These are phyloP conservation scores for Prenolepis imparis DNA, from an alignment of 2,888 invertebrate species.

Conservation along the genomic window DNA sequence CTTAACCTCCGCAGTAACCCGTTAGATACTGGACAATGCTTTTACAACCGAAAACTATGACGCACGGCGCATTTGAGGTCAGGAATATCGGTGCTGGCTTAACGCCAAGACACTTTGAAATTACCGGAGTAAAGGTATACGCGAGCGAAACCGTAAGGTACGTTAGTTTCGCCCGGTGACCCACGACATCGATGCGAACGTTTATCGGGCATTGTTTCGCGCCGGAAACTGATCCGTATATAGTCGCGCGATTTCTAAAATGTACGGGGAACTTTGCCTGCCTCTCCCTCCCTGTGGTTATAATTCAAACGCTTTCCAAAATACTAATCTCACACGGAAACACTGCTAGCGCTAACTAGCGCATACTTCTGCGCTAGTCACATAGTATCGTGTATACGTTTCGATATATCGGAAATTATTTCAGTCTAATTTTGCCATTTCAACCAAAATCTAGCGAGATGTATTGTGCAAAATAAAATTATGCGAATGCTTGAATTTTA, in stretches of 20 bases:
- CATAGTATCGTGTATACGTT: background rate
- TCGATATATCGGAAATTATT: slow-evolving; percentile 16
- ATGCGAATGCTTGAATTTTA: background rate
- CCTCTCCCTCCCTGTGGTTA: background rate
- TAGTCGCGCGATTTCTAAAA: slow-evolving; percentile 40
- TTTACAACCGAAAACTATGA: slow-evolving; percentile 70
- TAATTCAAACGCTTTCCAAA: slow-evolving; percentile 7
- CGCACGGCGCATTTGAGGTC: slow-evolving; percentile 69
- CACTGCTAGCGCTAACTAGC: background rate
- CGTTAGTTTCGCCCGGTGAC: slow-evolving; percentile 52
- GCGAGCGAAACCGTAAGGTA: slow-evolving; percentile 55
- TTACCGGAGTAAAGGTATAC: slow-evolving; percentile 75
- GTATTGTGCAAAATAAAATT: background rate
- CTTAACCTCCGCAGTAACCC: slow-evolving; percentile 71
- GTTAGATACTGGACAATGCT: slow-evolving; percentile 80
- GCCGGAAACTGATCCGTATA: slow-evolving; percentile 58
- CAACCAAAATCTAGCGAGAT: background rate
- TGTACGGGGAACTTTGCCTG: background rate
- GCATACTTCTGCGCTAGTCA: slow-evolving; percentile 10
- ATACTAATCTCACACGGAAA: slow-evolving; percentile 14
- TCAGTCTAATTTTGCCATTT: background rate
- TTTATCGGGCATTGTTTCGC: slow-evolving; percentile 83
- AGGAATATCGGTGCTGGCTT: slow-evolving; percentile 81
- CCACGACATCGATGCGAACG: slow-evolving; percentile 71
- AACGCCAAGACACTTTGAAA: slow-evolving; percentile 82